Base-by-base conservation (phyloP, 2,797 vertebrate species). In the Petrocephalus schoutedeni region DNA sequence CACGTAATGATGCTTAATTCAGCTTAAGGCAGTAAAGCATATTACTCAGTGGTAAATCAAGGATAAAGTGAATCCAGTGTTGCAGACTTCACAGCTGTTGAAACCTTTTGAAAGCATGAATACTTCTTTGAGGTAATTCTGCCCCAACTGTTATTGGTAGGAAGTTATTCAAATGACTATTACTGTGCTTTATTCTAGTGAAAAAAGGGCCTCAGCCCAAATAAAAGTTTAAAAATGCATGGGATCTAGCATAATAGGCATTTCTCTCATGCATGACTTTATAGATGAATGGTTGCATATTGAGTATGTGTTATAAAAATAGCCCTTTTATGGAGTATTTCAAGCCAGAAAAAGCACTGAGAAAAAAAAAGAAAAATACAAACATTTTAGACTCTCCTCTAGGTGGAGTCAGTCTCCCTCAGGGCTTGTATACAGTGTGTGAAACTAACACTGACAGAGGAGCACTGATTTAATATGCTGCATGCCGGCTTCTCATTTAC, bases 1-100 rank as follows among this genome's bases (percentile, higher is more conserved):
- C 93, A 92, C 90, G 90, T 95, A 95, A 96, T 93, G 92, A 93
- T 91, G 92, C 91, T 91, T 96, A 95, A 95, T 96, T 95, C 93
- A 87, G 89, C 93, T 94, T 93, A 94, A 94, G 93, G 94, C 91
- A 58, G 93, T 90, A 90, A 93, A 92, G 91, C 92, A 93, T 94
- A 94, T 95, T 95, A 96, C 94, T 95, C 95, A 94, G 91, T 91
- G 90, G 89, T 86, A 91, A 95, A 94, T 94, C 91, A 93, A 95
- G 95, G 93, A 94, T 95, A 93, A 94, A 94, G 91, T 92, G 93
- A 95, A 94, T 94, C 92, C 91, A 91, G 89, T 89, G 87, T 89
- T 87, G 90, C 93, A 92, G 93, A 93, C 92, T 90, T 94, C 91
- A 90, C 90, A 90, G 89, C 90, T 85, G 92, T 90, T 59, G 36